These are phyloP conservation scores for Scolopax mira DNA, from an alignment of 2,113 vertebrate genomes.

Conservation along the genomic window DNA sequence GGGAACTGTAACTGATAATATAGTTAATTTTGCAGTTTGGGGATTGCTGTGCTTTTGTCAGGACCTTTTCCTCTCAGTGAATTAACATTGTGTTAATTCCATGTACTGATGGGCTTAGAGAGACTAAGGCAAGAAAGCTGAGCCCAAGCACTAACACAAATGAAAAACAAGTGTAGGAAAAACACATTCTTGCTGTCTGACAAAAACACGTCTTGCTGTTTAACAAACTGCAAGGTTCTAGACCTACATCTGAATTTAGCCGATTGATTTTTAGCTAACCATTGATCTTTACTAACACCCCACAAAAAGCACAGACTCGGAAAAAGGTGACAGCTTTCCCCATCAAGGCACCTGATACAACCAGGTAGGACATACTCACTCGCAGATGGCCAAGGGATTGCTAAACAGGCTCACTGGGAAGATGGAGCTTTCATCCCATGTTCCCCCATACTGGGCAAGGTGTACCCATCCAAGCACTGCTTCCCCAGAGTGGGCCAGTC, in stretches of 20 bases:
- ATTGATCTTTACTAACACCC: not conserved
- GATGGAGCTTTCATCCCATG: not conserved
- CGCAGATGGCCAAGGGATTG: not conserved
- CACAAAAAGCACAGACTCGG: not conserved
- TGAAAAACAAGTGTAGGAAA: not conserved
- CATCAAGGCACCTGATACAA: not conserved
- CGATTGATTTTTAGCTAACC: not conserved
- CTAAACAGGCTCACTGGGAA: rapidly evolving
- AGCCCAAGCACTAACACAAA: not conserved
- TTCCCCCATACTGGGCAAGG: not conserved
- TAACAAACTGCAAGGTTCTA: not conserved
- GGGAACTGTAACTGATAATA: not conserved
- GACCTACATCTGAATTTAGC: not conserved
- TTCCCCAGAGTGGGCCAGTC: rapidly evolving
- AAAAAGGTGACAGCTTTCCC: not conserved
- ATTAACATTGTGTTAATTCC: not conserved
- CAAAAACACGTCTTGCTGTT: not conserved
- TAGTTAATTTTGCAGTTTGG: not conserved
- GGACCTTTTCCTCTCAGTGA: not conserved
- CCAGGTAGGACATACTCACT: not conserved
- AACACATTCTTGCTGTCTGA: not conserved
- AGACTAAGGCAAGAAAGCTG: not conserved
- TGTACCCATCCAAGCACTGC: not conserved
- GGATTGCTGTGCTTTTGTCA: not conserved
- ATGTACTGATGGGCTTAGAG: not conserved